Evolutionary conservation across 2,888 invertebrate genomes (phyloP).

Genomic region (Callimorpha dominula): DNA sequence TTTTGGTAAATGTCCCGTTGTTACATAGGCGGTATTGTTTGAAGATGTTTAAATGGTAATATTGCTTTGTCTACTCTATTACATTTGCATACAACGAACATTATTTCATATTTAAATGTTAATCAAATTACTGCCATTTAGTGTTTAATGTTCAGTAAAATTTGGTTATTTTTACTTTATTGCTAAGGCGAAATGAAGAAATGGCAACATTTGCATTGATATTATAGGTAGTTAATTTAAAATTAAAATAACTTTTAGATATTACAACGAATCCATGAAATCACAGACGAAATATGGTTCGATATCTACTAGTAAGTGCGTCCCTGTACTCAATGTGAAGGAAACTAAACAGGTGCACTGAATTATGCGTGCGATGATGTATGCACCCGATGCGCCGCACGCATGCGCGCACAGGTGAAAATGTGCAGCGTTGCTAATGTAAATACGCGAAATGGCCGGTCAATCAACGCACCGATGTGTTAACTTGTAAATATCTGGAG

Average conservation of each 20-base stretch:
- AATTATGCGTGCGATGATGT: slow-evolving; percentile 53
- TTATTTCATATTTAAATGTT: slow-evolving; percentile 53
- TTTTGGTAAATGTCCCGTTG: slow-evolving; percentile 44
- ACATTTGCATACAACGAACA: slow-evolving; percentile 49
- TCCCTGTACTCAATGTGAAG: slow-evolving; percentile 42
- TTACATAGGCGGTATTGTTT: slow-evolving; percentile 51
- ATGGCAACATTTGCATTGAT: slow-evolving; percentile 12
- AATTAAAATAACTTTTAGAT: background rate
- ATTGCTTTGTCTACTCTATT: slow-evolving; percentile 50
- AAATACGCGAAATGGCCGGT: slow-evolving; percentile 56
- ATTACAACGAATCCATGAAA: background rate
- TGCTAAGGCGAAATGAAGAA: slow-evolving; percentile 2
- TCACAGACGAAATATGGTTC: background rate
- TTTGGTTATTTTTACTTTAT: slow-evolving; percentile 22
- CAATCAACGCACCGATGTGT: slow-evolving; percentile 48
- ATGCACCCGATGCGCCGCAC: slow-evolving; percentile 48
- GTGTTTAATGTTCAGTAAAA: slow-evolving; percentile 42
- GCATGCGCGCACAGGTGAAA: slow-evolving; percentile 53
- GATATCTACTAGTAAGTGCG: slow-evolving; percentile 23
- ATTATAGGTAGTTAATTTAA: background rate
- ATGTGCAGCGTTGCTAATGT: slow-evolving; percentile 54
- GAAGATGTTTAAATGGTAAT: slow-evolving; percentile 54
- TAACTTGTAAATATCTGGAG: slow-evolving; percentile 52
- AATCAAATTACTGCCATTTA: slow-evolving; percentile 51
- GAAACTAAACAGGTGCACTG: slow-evolving; percentile 58